Base-by-base conservation (phyloP, 1,140 invertebrate genomes). In the Tribolium madens region DNA sequence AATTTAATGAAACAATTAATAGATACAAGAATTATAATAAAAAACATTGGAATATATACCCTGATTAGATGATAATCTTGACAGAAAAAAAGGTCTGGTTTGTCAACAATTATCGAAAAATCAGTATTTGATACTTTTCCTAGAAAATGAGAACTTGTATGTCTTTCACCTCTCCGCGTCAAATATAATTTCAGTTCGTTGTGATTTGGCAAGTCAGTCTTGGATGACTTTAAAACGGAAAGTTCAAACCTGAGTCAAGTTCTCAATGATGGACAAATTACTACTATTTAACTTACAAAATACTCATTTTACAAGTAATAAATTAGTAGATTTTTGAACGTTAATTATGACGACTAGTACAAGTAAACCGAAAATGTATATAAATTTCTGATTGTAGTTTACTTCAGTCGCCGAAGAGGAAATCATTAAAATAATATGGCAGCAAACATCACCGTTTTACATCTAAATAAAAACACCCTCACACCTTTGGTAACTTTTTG, bases 11-110 rank as follows among this genome's bases (percentile, higher is more conserved):
- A 78, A 80, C 69, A 76, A 74, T 46, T 53, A 70, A 52, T 69
- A 79, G 21, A 78, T 75, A 57, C 50, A 72, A 48, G 70, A 72
- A 33, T 52, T 72, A 50, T 18, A 52, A 50, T 71, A 72, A 72
- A 6, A 50, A 72, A 72, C 42, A 50, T 57, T 77, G 77, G 79
- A 83, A 80, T 83, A 82, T 75, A 79, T 83, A 84, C 83, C 83
- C 83, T 84, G 83, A 79, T 81, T 78, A 80, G 71, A 76, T 81
- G 10, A 64, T 64, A 33, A 64, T 64, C 36, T 64, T 64, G 57
- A 64, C 57, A 64, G 12, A 31, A 31, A 12, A 64, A 64, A 64
- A 9, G 12, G 21, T 21, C 9, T 64, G 57, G n/a, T n/a, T 64
- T 64, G 14, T n/a, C 17, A 12, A 57, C 2, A n/a, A 18, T 57